These are phyloP conservation scores for Clarias macrocephalus DNA, from an alignment of 2,113 vertebrate species.

Conservation along the genomic window DNA sequence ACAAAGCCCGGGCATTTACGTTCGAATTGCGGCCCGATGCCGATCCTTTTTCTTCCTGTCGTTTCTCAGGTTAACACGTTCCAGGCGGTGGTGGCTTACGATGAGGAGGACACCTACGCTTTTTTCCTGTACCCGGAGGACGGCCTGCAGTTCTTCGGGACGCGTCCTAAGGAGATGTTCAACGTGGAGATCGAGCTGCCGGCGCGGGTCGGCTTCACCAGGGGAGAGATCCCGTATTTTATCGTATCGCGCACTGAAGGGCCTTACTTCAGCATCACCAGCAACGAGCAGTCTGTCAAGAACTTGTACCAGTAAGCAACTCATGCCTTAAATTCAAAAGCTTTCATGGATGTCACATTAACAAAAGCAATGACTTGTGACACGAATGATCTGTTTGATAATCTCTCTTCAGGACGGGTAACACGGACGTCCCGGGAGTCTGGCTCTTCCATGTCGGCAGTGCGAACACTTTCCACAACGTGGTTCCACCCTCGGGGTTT, in stretches of 20 bases:
- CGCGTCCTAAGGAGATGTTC: slow-evolving; percentile 87
- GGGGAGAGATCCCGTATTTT: slow-evolving; percentile 76
- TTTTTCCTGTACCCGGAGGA: slow-evolving; percentile 88
- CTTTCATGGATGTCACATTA: not conserved
- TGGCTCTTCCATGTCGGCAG: slow-evolving; percentile 92
- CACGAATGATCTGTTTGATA: not conserved
- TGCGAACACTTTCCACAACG: slow-evolving; percentile 70
- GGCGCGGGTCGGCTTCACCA: slow-evolving; percentile 90
- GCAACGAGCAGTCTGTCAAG: slow-evolving; percentile 80
- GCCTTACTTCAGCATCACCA: slow-evolving; percentile 82
- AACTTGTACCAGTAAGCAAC: slow-evolving; percentile 83
- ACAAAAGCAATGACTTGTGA: not conserved
- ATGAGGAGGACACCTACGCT: slow-evolving; percentile 79
- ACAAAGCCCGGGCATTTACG: not conserved
- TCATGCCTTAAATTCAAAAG: not conserved
- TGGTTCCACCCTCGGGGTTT: slow-evolving; percentile 70
- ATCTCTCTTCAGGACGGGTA: slow-evolving; percentile 77
- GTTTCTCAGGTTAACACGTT: slow-evolving; percentile 87
- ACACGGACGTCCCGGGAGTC: slow-evolving; percentile 81
- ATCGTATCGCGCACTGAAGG: slow-evolving; percentile 75
- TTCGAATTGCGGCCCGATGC: slow-evolving; percentile 3
- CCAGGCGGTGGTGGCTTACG: slow-evolving; percentile 86
- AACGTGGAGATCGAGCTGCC: slow-evolving; percentile 89
- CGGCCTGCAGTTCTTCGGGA: slow-evolving; percentile 89
- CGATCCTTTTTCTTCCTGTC: slow-evolving; percentile 9